phyloP scores from a whole-genome alignment of 1,140 invertebrate genomes.

The Carposina sasakii region DNA sequence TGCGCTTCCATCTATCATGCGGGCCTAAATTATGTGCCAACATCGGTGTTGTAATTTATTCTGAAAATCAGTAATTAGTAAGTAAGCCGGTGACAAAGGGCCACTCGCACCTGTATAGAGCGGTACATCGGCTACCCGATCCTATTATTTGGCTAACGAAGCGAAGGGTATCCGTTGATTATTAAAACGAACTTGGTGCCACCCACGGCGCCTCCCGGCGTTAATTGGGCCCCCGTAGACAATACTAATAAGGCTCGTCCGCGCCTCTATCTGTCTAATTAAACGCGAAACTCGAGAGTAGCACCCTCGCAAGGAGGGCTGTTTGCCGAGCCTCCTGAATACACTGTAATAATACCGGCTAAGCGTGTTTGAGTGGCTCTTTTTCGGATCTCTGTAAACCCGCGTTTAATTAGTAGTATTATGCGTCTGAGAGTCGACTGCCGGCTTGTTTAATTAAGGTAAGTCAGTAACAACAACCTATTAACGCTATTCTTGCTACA shows the following conservation, averaged over 20 bases:
- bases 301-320: conserved; percentile 60
- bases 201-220: conserved; percentile 58
- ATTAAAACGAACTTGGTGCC: conserved; percentile 67
- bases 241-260: conserved; percentile 71
- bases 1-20: too few species aligned
- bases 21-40: too few species aligned
- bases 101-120: conserved; percentile 7
- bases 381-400: conserved; percentile 69
- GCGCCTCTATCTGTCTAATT: conserved; percentile 71
- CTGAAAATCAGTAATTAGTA: too few species aligned
- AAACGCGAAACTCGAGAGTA: conserved; percentile 71
- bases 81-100: too few species aligned
- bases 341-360: conserved; percentile 70
- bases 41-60: too few species aligned
- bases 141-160: conserved; percentile 65
- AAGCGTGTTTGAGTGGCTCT: conserved; percentile 70
- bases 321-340: conserved; percentile 66
- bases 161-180: conserved; percentile 64
- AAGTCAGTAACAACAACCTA: conserved; percentile 66
- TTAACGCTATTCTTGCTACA: conserved; percentile 35
- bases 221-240: conserved; percentile 71
- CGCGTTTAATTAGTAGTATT: conserved; percentile 70
- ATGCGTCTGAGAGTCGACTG: conserved; percentile 67
- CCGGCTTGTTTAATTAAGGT: conserved; percentile 68
- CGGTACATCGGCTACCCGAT: conserved; percentile 39